These are phyloP conservation scores for Drosophila anomalipes DNA, from an alignment of 2,888 invertebrate species.

Conservation along the genomic window DNA sequence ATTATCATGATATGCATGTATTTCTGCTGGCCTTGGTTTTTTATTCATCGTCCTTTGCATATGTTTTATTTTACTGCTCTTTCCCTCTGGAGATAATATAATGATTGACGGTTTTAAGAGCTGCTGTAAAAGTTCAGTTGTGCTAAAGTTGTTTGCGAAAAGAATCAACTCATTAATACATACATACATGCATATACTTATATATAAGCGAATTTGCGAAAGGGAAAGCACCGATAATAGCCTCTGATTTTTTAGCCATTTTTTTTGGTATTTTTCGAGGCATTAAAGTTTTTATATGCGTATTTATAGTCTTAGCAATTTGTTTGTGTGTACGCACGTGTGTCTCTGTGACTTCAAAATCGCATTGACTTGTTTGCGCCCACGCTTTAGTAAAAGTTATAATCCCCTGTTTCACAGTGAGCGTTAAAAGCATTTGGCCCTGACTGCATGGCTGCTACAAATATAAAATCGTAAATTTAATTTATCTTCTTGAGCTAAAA, in stretches of 20 bases:
- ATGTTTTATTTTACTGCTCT: background rate
- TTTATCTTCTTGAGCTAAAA: slow-evolving; percentile 28
- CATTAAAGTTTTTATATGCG: slow-evolving; percentile 53
- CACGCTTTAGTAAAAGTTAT: slow-evolving; percentile 21
- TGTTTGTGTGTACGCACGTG: slow-evolving; percentile 9
- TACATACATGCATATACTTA: background rate
- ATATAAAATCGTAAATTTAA: slow-evolving; percentile 48
- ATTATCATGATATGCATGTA: slow-evolving; percentile 15
- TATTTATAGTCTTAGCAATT: slow-evolving; percentile 23
- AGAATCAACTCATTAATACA: slow-evolving; percentile 1
- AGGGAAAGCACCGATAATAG: slow-evolving; percentile 12
- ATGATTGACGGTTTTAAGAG: slow-evolving; percentile 50
- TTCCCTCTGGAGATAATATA: slow-evolving; percentile 14
- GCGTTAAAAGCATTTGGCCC: slow-evolving; percentile 21
- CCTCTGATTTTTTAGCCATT: slow-evolving; percentile 52
- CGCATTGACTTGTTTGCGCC: slow-evolving; percentile 45
- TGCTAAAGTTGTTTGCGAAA: slow-evolving; percentile 19
- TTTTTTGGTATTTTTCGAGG: slow-evolving; percentile 44
- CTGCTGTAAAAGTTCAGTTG: slow-evolving; percentile 63
- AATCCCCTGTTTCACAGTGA: background rate
- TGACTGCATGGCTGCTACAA: slow-evolving; percentile 8
- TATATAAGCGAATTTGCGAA: slow-evolving; percentile 4
- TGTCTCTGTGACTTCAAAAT: slow-evolving; percentile 32
- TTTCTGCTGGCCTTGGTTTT: background rate
- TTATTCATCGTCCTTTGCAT: slow-evolving; percentile 6